Conservation (phyloP, 2,888 invertebrate species). For the Creontiades dilutus region DNA sequence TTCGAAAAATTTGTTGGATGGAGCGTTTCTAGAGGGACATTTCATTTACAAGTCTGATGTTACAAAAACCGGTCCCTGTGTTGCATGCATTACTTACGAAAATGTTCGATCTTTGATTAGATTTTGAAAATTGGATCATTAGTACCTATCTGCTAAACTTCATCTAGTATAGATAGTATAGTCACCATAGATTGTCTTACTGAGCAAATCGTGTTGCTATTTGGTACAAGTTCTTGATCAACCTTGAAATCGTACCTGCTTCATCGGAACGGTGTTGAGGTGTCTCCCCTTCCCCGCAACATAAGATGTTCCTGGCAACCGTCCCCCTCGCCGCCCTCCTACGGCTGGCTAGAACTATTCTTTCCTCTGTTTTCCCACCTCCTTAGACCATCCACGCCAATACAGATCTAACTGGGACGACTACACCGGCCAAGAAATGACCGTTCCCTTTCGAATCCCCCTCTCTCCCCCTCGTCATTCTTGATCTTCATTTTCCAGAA, state of each 20-base stretch:
- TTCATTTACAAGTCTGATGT: too few relatives aligned
- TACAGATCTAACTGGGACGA: constrained; percentile 59
- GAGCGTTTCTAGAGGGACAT: too few relatives aligned
- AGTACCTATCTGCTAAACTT: too few relatives aligned
- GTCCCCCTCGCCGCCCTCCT: neutral
- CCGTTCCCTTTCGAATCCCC: constrained; percentile 40
- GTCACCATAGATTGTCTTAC: too few relatives aligned
- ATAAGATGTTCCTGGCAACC: constrained; percentile 22
- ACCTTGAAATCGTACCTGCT: neutral
- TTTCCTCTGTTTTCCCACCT: constrained; percentile 37
- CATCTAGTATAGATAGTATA: too few relatives aligned
- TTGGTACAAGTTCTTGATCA: neutral
- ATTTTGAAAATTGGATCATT: too few relatives aligned
- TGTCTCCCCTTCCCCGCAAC: neutral
- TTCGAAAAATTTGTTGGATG: too few relatives aligned
- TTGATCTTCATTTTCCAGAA: constrained; percentile 54
- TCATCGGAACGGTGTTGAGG: neutral
- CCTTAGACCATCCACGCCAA: constrained; percentile 40
- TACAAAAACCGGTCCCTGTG: too few relatives aligned
- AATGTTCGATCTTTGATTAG: too few relatives aligned
- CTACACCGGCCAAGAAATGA: constrained; percentile 61
- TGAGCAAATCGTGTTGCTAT: too few relatives aligned
- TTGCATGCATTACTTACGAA: too few relatives aligned
- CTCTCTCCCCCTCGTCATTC: constrained; percentile 24
- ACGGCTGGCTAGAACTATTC: constrained; percentile 54